Percentiles rank a stretch among this genome's conserved stretches.
Conservation (phyloP, 2,113 vertebrate genomes). For the Prinia subflava region DNA sequence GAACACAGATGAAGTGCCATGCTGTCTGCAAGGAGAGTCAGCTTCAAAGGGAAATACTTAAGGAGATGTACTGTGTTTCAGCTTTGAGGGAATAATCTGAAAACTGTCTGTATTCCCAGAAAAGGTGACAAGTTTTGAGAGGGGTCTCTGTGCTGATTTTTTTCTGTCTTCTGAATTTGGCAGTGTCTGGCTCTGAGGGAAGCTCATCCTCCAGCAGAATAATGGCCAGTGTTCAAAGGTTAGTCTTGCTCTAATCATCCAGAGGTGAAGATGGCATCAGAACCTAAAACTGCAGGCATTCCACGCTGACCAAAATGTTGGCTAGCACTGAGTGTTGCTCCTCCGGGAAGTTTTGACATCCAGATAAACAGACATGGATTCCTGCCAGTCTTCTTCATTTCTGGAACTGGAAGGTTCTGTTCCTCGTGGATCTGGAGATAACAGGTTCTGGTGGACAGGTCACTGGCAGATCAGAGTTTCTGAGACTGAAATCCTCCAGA, state of each 20-base stretch:
- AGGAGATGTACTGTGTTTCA: neutral
- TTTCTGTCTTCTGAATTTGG: neutral
- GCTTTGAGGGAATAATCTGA: neutral
- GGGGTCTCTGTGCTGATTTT: neutral
- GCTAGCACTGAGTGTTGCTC: rapidly evolving
- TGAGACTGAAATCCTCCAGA: neutral
- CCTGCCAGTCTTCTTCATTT: neutral
- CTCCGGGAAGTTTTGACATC: neutral
- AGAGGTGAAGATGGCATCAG: neutral
- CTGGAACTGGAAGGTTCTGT: neutral
- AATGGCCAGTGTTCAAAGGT: neutral
- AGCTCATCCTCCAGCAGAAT: neutral
- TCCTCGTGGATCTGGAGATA: neutral
- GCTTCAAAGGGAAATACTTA: neutral
- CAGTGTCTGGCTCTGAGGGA: neutral
- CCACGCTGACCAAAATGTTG: neutral
- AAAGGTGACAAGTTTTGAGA: neutral
- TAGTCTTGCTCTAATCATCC: neutral
- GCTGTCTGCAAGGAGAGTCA: neutral
- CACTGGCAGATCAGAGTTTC: neutral
- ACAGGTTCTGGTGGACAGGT: neutral
- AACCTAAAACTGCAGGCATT: neutral
- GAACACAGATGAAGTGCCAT: neutral
- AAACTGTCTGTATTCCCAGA: neutral
- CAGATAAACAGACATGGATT: neutral